Base-by-base conservation (phyloP, 2,888 invertebrate genomes). In the Ditylenchus weischeri region DNA sequence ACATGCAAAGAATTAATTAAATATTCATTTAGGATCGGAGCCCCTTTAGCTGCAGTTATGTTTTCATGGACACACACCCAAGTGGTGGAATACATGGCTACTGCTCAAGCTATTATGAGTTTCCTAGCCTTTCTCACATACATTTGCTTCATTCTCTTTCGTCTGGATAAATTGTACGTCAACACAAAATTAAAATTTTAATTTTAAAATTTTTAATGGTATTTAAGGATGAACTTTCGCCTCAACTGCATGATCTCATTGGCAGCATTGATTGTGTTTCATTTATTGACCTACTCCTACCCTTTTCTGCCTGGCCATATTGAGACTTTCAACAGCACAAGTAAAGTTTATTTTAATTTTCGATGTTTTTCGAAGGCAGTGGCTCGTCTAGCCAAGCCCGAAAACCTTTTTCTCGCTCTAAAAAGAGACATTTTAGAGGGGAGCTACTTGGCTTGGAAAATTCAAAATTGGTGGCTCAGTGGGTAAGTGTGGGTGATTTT, bases 1-100 rank as follows among this genome's bases (percentile, higher is more conserved):
- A 10, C 15, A 8, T n/a, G 5, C 29, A 29, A 29, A 29, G 29
- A 29, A 29, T 29, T 29, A 29, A 29, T 29, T 29, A 4, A 29
- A 29, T 29, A 29, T 29, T 29, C 29, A 29, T 73, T 63, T 54
- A 74, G 74, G 18, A 65, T 76, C 63, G 83, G 79, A 8, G 82
- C 84, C 18, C 84, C 84, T 5, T 68, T 84, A 18, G 77, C 81
- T 0, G 84, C 84, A 83, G 79, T 84, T 57, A 84, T 84, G 83
- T 85, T 83, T 74, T 79, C 78, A 6, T 84, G 84, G 84, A 80
- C 78, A 2, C 81, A 83, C 62, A 65, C 77, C 2, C 70, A 84
- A 29, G 83, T 84, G 11, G 84, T 84, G 1, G 69, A 80, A 35
- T 82, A 83, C 66, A 79, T 81, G 58, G 84, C 84, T 6, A 70